Evolutionary conservation across 2,113 vertebrate genomes (phyloP).

Genomic region (Psilopsiagon aymara): DNA sequence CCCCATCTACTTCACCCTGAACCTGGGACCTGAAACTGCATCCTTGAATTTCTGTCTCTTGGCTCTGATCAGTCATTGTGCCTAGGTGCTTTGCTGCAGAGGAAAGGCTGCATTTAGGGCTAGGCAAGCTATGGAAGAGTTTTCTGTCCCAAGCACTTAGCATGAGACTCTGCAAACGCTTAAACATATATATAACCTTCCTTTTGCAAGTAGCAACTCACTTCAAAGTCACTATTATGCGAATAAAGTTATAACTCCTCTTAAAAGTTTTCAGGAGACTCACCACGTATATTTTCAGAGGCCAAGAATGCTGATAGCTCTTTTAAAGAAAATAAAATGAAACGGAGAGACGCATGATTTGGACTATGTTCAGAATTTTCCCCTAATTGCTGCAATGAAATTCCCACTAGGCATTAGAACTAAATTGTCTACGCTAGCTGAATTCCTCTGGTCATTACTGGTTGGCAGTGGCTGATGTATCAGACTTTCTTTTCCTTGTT

Average conservation of each 20-base stretch:
- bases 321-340: conserved; percentile 47
- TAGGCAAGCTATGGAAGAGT: neutral
- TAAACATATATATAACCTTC: conserved; percentile 8
- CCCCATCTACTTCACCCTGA: neutral
- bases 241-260: neutral
- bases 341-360: conserved; percentile 31
- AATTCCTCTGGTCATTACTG: conserved; percentile 59
- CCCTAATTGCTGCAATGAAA: conserved; percentile 68
- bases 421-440: conserved; percentile 56
- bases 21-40: neutral
- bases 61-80: neutral
- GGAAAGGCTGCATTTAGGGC: neutral
- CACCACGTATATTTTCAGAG: conserved; percentile 23
- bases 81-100: neutral
- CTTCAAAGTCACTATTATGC: conserved; percentile 28
- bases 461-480: conserved; percentile 37
- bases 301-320: conserved; percentile 21
- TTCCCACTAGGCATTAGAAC: conserved; percentile 59
- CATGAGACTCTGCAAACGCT: neutral
- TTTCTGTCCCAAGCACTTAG: conserved; percentile 11
- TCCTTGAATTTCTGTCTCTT: neutral
- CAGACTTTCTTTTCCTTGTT: conserved; percentile 45
- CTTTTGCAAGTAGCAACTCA: conserved; percentile 20
- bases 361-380: conserved; percentile 36
- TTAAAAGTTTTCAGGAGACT: conserved; percentile 31